These are phyloP conservation scores for Karalla daura DNA, from an alignment of 2,797 vertebrate genomes.

Conservation along the genomic window DNA sequence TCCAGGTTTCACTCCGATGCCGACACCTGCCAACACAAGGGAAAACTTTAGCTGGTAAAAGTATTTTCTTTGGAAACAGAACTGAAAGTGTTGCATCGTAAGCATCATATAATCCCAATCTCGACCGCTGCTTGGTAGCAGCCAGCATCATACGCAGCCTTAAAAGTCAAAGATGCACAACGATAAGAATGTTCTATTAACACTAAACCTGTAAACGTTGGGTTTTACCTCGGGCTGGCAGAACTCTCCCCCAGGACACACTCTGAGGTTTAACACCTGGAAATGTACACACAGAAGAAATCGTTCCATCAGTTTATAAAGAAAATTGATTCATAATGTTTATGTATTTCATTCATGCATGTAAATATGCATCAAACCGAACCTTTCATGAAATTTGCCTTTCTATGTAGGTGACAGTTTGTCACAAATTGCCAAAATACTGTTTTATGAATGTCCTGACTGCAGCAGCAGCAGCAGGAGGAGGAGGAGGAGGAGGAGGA, in stretches of 20 bases:
- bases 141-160: too few relatives aligned
- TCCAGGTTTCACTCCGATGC: constrained; percentile 68
- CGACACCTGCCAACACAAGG: constrained; percentile 46
- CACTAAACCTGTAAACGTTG: too few relatives aligned
- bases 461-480: too few relatives aligned
- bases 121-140: too few relatives aligned
- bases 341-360: background rate
- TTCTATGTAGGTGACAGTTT: background rate
- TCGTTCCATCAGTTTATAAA: background rate
- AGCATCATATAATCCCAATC: too few relatives aligned
- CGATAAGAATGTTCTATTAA: too few relatives aligned
- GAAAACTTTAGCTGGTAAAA: too few relatives aligned
- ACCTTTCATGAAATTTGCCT: background rate
- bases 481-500: too few relatives aligned
- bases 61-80: background rate
- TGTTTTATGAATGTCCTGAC: constrained; percentile 14
- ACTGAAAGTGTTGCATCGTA: too few relatives aligned
- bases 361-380: background rate
- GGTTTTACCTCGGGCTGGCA: constrained; percentile 70
- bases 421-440: background rate
- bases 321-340: too few relatives aligned
- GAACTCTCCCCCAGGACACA: constrained; percentile 70
- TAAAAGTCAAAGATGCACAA: too few relatives aligned
- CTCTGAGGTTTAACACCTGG: constrained; percentile 78
- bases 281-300: background rate